A percentile compares a stretch with the other conserved stretches of the same genome.
phyloP scores from a whole-genome alignment of 2,797 vertebrate species.

The Masticophis lateralis region DNA sequence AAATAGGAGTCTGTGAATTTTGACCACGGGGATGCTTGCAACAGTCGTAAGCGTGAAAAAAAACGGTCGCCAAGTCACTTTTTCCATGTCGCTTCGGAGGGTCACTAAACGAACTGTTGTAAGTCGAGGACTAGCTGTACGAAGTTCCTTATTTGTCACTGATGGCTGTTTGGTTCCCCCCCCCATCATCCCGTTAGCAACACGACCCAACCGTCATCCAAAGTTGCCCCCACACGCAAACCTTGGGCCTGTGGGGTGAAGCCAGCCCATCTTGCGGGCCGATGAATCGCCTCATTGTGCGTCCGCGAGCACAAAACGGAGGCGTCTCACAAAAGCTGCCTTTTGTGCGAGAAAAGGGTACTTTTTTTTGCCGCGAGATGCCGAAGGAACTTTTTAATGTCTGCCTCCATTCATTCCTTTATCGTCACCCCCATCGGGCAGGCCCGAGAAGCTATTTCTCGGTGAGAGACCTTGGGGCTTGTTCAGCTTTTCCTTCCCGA shows the following conservation, averaged over 20 bases:
- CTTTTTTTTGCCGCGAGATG: neutral
- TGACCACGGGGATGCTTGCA: too few relatives aligned
- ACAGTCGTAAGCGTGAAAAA: neutral
- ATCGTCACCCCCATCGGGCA: neutral
- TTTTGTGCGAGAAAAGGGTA: neutral
- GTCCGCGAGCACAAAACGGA: neutral
- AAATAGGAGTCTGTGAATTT: too few relatives aligned
- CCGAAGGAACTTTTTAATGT: neutral
- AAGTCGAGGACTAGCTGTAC: neutral
- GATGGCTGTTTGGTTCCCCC: neutral
- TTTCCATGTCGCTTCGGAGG: too few relatives aligned
- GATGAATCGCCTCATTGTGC: neutral
- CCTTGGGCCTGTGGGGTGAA: neutral
- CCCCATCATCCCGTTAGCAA: neutral
- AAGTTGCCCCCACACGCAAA: neutral
- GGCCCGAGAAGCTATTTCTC: neutral
- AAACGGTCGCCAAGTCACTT: neutral
- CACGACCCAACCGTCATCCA: rapidly evolving
- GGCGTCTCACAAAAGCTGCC: neutral
- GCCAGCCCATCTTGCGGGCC: neutral
- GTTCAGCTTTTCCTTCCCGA: neutral
- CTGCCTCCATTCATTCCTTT: neutral
- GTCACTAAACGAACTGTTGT: neutral
- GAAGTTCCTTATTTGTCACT: neutral
- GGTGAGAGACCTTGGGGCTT: neutral